phyloP scores from a whole-genome alignment of 2,113 vertebrate genomes.

The Dipodomys merriami region DNA sequence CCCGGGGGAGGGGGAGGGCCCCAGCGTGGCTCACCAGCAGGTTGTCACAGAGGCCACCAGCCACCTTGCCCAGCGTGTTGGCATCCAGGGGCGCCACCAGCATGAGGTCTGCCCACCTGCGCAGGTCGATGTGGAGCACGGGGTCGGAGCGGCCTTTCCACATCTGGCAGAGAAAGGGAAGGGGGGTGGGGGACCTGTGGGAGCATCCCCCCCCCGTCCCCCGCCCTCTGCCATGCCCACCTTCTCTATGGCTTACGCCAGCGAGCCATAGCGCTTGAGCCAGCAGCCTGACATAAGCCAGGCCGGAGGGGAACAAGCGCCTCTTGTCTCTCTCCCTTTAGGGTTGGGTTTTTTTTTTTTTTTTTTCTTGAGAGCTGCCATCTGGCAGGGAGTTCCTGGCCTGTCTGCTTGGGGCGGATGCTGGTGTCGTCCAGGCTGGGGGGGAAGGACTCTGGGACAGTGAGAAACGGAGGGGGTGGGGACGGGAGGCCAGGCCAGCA shows the following conservation, averaged over 20 bases:
- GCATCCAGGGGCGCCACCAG: slow-evolving; percentile 96
- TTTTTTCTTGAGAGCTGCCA: slow-evolving; percentile 67
- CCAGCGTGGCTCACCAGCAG: slow-evolving; percentile 90
- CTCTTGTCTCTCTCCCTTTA: slow-evolving; percentile 72
- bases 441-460: slow-evolving; percentile 37
- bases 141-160: slow-evolving; percentile 93
- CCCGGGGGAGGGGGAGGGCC: too few relatives aligned
- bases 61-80: slow-evolving; percentile 97
- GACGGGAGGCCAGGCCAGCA: slow-evolving; percentile 41
- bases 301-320: slow-evolving; percentile 66
- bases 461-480: slow-evolving; percentile 59
- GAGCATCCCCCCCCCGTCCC: too few relatives aligned
- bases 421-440: slow-evolving; percentile 59
- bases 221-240: background rate
- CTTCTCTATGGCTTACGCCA: background rate
- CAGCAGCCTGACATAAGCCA: slow-evolving; percentile 63
- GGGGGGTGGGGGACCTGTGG: background rate
- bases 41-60: slow-evolving; percentile 97
- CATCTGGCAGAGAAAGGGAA: slow-evolving; percentile 83
- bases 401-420: slow-evolving; percentile 68
- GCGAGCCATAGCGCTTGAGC: background rate
- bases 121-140: slow-evolving; percentile 95
- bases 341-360: slow-evolving; percentile 52
- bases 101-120: slow-evolving; percentile 96
- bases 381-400: slow-evolving; percentile 71